Percentiles rank a stretch among this genome's conserved stretches.
phyloP scores from a whole-genome alignment of 2,888 invertebrate species.

The Machimus atricapillus region DNA sequence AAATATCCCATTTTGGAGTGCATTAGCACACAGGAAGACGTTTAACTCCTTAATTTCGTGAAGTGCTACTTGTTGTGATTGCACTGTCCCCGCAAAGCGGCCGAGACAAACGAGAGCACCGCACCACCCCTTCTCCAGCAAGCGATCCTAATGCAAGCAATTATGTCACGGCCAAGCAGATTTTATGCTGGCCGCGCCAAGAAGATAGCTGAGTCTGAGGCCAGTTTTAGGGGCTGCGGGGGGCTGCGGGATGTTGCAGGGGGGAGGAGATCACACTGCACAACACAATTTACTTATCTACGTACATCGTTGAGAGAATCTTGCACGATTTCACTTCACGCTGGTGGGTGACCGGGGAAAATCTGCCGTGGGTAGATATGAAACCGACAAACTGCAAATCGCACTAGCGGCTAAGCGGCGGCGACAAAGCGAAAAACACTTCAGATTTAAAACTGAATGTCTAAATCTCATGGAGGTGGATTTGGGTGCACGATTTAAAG shows the following conservation, averaged over 20 bases:
- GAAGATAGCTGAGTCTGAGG: background rate
- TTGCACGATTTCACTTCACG: constrained; percentile 27
- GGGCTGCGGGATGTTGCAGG: background rate
- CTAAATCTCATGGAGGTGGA: constrained; percentile 9
- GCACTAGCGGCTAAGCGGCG: background rate
- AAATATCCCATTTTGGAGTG: background rate
- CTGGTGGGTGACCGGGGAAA: constrained; percentile 16
- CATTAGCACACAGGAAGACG: background rate
- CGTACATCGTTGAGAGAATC: background rate
- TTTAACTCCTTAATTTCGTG: background rate
- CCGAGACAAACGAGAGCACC: background rate
- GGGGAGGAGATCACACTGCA: background rate
- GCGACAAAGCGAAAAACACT: constrained; percentile 31
- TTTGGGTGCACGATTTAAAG: background rate
- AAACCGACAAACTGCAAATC: background rate
- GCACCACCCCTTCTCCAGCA: background rate
- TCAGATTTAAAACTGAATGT: constrained; percentile 24
- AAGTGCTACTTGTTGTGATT: background rate
- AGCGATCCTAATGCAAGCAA: background rate
- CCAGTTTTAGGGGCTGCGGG: background rate
- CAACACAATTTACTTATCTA: background rate
- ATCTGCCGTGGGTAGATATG: background rate
- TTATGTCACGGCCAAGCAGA: background rate
- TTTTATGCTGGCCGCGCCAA: background rate
- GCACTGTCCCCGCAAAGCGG: background rate